phyloP scores from a whole-genome alignment of 2,113 vertebrate species.

The Scopus umbretta region DNA sequence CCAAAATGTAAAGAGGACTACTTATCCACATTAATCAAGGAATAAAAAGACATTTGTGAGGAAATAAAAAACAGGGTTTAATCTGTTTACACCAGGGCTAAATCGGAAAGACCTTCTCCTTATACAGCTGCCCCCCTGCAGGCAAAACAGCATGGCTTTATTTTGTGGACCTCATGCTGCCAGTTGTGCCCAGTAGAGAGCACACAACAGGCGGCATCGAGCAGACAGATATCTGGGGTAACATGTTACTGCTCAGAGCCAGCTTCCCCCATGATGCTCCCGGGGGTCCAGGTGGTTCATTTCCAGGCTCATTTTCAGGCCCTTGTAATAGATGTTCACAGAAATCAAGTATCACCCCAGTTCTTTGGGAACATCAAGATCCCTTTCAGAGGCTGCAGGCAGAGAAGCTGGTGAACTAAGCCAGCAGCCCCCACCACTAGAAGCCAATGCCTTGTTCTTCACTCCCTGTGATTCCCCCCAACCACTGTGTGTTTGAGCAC shows the following conservation, averaged over 20 bases:
- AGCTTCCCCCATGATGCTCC: not conserved
- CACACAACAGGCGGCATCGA: accelerated
- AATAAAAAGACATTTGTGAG: not conserved
- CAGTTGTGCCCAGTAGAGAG: not conserved
- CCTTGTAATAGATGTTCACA: not conserved
- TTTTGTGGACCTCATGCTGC: not conserved
- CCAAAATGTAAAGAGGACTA: not conserved
- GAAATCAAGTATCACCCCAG: not conserved
- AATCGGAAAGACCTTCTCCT: not conserved
- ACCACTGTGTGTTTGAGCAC: not conserved
- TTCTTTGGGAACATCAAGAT: not conserved
- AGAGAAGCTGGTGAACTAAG: not conserved
- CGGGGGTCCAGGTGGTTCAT: not conserved
- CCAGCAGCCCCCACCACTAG: not conserved
- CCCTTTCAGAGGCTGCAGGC: not conserved
- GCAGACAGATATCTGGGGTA: not conserved
- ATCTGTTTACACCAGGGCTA: not conserved
- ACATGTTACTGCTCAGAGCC: not conserved
- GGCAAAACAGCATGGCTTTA: not conserved
- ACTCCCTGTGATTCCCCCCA: not conserved
- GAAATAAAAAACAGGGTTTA: not conserved
- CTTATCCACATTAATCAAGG: not conserved
- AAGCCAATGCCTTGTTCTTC: not conserved
- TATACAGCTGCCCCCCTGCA: not conserved
- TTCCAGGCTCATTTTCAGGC: not conserved